phyloP scores from a whole-genome alignment of 2,113 vertebrate genomes.

The Xiphophorus hellerii region DNA sequence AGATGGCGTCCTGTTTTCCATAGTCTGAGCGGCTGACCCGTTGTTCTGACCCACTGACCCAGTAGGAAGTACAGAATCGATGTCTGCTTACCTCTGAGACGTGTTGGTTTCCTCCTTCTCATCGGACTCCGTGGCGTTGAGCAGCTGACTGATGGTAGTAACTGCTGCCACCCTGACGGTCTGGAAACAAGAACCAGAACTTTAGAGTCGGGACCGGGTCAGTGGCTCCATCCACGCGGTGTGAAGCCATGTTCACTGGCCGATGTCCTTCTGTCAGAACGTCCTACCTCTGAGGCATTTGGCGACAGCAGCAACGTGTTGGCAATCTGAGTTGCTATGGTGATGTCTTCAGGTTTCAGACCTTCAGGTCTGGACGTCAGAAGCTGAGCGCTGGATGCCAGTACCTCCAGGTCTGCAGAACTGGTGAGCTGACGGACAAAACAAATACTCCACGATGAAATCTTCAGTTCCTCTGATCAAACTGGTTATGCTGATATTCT shows the following conservation, averaged over 20 bases:
- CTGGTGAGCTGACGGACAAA: constrained; percentile 19
- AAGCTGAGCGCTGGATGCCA: constrained; percentile 32
- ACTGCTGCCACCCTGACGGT: constrained; percentile 34
- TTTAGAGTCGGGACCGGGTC: background rate
- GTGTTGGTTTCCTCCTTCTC: constrained; percentile 45
- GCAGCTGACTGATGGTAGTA: constrained; percentile 51
- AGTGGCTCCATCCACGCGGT: background rate
- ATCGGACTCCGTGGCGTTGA: background rate
- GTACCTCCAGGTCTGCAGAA: constrained; percentile 17
- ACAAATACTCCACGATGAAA: background rate
- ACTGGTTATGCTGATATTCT: background rate
- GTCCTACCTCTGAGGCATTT: constrained; percentile 30
- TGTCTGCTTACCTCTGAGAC: constrained; percentile 39
- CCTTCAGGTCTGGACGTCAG: constrained; percentile 42
- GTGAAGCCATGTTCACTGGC: too few relatives aligned
- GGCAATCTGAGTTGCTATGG: constrained; percentile 26
- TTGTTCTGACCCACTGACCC: too few relatives aligned
- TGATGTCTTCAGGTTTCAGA: constrained; percentile 26
- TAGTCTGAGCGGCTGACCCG: too few relatives aligned
- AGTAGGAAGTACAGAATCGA: too few relatives aligned
- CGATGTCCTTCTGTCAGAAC: background rate
- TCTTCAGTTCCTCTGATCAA: background rate
- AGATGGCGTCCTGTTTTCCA: too few relatives aligned
- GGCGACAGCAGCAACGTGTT: constrained; percentile 45
- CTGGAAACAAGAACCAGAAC: constrained; percentile 24